Conservation (phyloP, 1,140 invertebrate species). For the Zaprionus nigranus region DNA sequence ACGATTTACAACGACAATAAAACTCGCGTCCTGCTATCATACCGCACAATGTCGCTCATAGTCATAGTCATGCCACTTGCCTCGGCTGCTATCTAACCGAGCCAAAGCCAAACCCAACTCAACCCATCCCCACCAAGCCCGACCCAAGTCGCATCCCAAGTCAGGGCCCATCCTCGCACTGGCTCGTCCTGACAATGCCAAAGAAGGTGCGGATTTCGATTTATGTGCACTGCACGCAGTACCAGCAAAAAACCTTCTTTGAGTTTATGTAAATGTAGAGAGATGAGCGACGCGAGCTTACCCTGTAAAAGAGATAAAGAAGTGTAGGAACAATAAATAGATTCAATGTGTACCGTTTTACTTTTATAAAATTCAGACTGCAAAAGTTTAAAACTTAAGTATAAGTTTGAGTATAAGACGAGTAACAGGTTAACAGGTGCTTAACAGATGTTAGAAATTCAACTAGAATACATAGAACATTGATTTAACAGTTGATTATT, state of each 20-base stretch:
- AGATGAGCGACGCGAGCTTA: not conserved
- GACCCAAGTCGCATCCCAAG: conserved; percentile 29
- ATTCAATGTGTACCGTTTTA: too few relatives aligned
- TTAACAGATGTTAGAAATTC: too few relatives aligned
- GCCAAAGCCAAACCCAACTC: conserved; percentile 25
- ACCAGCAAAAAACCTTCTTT: conserved; percentile 36
- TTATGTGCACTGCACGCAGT: conserved; percentile 80
- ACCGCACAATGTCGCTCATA: conserved; percentile 80
- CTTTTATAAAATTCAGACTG: too few relatives aligned
- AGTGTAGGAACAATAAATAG: too few relatives aligned
- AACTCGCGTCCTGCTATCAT: conserved; percentile 77
- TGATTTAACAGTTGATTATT: too few relatives aligned
- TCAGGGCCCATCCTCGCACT: conserved; percentile 45
- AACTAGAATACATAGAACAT: too few relatives aligned
- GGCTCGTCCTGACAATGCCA: conserved; percentile 70
- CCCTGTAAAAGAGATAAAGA: not conserved
- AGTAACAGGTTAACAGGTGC: too few relatives aligned
- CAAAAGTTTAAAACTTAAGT: too few relatives aligned
- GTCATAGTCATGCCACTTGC: conserved; percentile 76
- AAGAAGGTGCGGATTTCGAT: conserved; percentile 81
- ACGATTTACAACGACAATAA: conserved; percentile 83
- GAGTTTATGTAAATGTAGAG: not conserved
- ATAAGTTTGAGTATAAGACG: too few relatives aligned
- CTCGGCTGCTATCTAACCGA: conserved; percentile 66
- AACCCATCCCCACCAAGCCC: conserved; percentile 12